These are phyloP conservation scores for Chaetura pelagica DNA, from an alignment of 2,113 vertebrate genomes.

Conservation along the genomic window DNA sequence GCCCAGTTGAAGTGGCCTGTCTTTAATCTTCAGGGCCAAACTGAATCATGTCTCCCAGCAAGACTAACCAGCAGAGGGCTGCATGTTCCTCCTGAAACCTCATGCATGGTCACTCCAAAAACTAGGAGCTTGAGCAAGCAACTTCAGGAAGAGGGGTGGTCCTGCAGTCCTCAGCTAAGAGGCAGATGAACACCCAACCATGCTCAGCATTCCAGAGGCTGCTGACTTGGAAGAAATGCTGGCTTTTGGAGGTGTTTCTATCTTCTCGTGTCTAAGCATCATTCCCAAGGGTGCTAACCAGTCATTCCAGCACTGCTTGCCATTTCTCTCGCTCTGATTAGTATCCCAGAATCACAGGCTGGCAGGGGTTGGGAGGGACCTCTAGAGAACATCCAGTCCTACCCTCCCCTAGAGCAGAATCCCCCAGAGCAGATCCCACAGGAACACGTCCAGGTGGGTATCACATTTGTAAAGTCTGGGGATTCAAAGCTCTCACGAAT, in stretches of 20 bases:
- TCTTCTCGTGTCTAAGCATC: background rate
- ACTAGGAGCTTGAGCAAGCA: background rate
- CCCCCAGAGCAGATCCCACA: too few relatives aligned
- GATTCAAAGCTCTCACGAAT: background rate
- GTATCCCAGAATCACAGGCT: background rate
- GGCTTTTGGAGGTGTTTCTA: background rate
- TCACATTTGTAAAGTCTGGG: background rate
- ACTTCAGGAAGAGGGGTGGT: background rate
- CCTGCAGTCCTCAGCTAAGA: background rate
- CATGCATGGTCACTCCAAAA: accelerated
- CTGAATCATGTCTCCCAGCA: background rate
- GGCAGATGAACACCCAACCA: background rate
- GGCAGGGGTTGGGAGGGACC: too few relatives aligned
- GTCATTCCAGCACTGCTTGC: background rate
- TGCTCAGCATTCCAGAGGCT: background rate
- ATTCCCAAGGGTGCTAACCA: background rate
- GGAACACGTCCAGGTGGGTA: background rate
- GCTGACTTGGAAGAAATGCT: background rate
- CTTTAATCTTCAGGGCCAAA: background rate
- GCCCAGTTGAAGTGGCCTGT: background rate
- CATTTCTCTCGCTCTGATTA: background rate
- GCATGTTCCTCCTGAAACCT: background rate
- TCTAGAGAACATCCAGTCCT: too few relatives aligned
- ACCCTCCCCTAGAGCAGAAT: too few relatives aligned
- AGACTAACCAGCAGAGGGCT: background rate